phyloP scores from a whole-genome alignment of 2,888 invertebrate species.

The Schizaphis graminum region DNA sequence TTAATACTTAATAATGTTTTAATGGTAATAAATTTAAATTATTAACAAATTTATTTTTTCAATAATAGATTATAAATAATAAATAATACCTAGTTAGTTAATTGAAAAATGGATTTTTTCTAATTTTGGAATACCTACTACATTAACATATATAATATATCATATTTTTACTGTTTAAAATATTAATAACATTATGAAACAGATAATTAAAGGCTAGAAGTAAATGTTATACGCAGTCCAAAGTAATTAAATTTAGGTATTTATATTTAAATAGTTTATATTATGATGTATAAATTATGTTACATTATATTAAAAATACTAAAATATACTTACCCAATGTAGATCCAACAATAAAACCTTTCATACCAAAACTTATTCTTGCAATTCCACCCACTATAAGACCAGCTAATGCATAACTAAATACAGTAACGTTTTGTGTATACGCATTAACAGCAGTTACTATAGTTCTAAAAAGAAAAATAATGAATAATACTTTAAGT shows the following conservation, averaged over 20 bases:
- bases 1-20: neutral
- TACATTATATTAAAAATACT: neutral
- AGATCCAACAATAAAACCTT: slow-evolving; percentile 46
- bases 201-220: neutral
- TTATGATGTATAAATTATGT: neutral
- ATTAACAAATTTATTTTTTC: neutral
- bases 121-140: neutral
- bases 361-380: slow-evolving; percentile 47
- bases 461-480: slow-evolving; percentile 32
- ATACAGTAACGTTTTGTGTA: neutral
- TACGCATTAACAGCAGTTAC: slow-evolving; percentile 43
- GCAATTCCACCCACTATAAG: slow-evolving; percentile 47
- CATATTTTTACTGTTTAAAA: neutral
- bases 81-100: neutral
- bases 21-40: neutral
- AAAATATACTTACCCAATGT: slow-evolving; percentile 51
- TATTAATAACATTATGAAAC: neutral
- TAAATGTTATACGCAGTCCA: neutral
- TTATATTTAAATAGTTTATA: neutral
- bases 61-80: neutral
- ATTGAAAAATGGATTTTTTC: neutral
- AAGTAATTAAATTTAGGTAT: neutral
- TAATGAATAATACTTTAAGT: neutral
- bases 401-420: slow-evolving; percentile 46
- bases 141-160: neutral